Evolutionary conservation across 2,797 vertebrate species (phyloP), one percentile per base, ranked within the genome.

Genomic region (Helostoma temminkii): DNA sequence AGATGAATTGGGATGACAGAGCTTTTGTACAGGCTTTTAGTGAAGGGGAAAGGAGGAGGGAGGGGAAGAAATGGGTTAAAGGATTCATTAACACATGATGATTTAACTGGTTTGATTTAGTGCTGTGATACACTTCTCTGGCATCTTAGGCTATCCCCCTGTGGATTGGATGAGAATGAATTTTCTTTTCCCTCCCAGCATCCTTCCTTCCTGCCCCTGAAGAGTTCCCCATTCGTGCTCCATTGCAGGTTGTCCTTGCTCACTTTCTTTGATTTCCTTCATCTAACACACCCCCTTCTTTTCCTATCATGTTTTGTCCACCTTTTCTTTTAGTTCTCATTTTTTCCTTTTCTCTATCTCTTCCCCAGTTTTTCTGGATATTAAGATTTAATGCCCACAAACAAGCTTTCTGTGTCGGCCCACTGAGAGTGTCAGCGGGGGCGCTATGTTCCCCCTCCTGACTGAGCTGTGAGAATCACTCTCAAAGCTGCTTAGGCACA

Each of bases 311-410:
- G 42, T 48, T 62, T 28, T 28, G 48, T 32, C 52, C 62, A 67
- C 43, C 50, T 68, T 74, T 66, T 67, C 47, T 54, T 53, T 48
- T 36, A n/a, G 24, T 45, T 54, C 74, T 64, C 76, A 70, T 86
- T 68, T 83, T 74, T 79, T 82, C 82, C 11, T 50, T 80, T 67
- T 45, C 66, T 59, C 39, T 46, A 0, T 83, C 64, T 76, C 77
- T 54, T 82, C 74, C 54, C 53, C 63, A 37, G 67, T 25, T 64
- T 80, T 86, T 65, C 32, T 70, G 82, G 80, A 80, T 75, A 81
- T 88, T 85, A 91, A 90, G 89, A 90, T 92, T 91, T 91, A 92
- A 93, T 91, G 83, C 78, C 82, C 82, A 79, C 74, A 88, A 90
- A 92, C 88, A 86, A 83, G 88, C 84, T 93, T 85, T 91, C 83